Evolutionary conservation across 2,888 invertebrate species (phyloP).

Genomic region (Trissolcus brochymenae): DNA sequence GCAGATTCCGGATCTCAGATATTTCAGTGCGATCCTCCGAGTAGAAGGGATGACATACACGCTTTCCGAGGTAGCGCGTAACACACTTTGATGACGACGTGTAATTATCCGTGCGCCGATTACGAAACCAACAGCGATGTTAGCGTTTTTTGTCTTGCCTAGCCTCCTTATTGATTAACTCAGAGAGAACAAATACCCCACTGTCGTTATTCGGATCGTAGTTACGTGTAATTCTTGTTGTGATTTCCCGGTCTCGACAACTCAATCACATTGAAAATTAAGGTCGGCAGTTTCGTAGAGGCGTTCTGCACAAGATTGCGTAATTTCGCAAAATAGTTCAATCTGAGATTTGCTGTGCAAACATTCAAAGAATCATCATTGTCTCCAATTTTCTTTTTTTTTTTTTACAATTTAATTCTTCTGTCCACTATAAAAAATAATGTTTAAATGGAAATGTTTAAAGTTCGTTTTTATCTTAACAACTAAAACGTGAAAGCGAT

Average conservation of each 20-base stretch:
- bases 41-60: slow-evolving; percentile 55
- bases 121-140: slow-evolving; percentile 42
- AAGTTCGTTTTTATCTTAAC: too few species aligned
- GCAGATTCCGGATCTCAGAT: slow-evolving; percentile 59
- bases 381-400: background rate
- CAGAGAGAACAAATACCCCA: slow-evolving; percentile 8
- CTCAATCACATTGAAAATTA: too few species aligned
- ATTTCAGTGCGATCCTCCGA: slow-evolving; percentile 38
- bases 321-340: too few species aligned
- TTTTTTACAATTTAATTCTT: background rate
- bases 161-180: slow-evolving; percentile 29
- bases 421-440: background rate
- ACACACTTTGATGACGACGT: slow-evolving; percentile 44
- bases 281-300: too few species aligned
- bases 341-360: too few species aligned
- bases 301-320: too few species aligned
- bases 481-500: too few species aligned
- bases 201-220: background rate
- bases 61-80: slow-evolving; percentile 25
- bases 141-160: slow-evolving; percentile 15
- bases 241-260: slow-evolving; percentile 8
- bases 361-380: background rate
- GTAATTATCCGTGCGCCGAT: slow-evolving; percentile 42
- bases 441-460: background rate
- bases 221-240: slow-evolving; percentile 8